Conservation (phyloP, 2,888 invertebrate species). For the Galerucella calmariensis region DNA sequence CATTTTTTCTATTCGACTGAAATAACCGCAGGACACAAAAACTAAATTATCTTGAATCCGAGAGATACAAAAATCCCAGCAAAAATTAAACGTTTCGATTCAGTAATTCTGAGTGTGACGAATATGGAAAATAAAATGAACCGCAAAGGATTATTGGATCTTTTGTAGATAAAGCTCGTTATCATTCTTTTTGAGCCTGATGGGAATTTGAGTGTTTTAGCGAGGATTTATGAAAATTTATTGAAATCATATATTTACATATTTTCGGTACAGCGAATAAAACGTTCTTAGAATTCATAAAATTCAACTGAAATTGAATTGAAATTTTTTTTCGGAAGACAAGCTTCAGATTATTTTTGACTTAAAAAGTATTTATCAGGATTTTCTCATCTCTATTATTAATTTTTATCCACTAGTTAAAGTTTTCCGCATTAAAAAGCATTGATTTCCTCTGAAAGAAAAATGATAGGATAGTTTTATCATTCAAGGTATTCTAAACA, state of each 20-base stretch:
- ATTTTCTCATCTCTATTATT: background rate
- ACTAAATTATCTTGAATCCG: conserved; percentile 15
- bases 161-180: conserved; percentile 16
- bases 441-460: too few relatives aligned
- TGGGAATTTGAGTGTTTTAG: conserved; percentile 16
- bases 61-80: conserved; percentile 15
- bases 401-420: too few relatives aligned
- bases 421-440: too few relatives aligned
- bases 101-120: conserved; percentile 18
- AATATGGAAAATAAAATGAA: conserved; percentile 21
- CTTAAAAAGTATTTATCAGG: background rate
- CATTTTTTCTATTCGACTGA: conserved; percentile 9
- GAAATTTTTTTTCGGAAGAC: conserved; percentile 8
- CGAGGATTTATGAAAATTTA: conserved; percentile 24
- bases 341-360: background rate
- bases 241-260: conserved; percentile 23
- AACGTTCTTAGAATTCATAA: conserved; percentile 12
- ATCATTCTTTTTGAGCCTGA: conserved; percentile 9
- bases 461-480: too few relatives aligned
- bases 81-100: conserved; percentile 23
- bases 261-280: conserved; percentile 15
- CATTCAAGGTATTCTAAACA: too few relatives aligned
- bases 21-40: conserved; percentile 22
- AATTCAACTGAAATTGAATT: background rate
- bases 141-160: conserved; percentile 21